These are phyloP conservation scores for Drosophila vallismaia DNA, from an alignment of 2,888 invertebrate species.

Conservation along the genomic window DNA sequence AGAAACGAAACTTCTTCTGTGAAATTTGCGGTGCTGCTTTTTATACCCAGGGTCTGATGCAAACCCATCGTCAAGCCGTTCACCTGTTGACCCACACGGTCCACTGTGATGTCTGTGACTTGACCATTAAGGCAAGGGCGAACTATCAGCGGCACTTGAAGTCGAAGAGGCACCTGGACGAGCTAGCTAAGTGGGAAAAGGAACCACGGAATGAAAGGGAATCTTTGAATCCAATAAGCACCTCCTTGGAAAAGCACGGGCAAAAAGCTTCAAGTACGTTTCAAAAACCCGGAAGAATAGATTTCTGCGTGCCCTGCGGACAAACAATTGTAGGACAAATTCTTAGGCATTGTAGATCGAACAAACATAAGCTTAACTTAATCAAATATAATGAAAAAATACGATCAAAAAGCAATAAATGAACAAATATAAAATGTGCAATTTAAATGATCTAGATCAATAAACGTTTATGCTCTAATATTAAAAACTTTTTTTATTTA, in stretches of 20 bases:
- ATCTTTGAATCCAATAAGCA: too few species aligned
- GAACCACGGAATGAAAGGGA: neutral
- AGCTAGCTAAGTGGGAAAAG: neutral
- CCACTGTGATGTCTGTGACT: slow-evolving; percentile 35
- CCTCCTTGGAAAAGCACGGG: neutral
- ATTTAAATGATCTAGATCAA: neutral
- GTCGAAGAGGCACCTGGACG: slow-evolving; percentile 32
- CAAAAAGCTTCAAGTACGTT: neutral
- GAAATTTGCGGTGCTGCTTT: slow-evolving; percentile 45
- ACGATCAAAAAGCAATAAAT: neutral
- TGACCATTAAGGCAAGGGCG: slow-evolving; percentile 31
- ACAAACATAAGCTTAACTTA: slow-evolving; percentile 16
- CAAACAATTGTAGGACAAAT: slow-evolving; percentile 16
- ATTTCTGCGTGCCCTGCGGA: slow-evolving; percentile 19
- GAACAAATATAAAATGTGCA: neutral
- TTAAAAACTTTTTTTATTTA: neutral
- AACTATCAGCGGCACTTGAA: slow-evolving; percentile 49
- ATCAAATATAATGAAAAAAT: neutral
- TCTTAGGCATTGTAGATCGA: slow-evolving; percentile 3
- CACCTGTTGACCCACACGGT: slow-evolving; percentile 8
- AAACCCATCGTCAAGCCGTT: slow-evolving; percentile 31
- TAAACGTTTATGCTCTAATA: neutral
- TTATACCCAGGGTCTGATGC: slow-evolving; percentile 30
- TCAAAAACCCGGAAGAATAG: neutral
- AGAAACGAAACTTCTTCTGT: slow-evolving; percentile 37